Evolutionary conservation across 2,888 invertebrate species (phyloP), one percentile per base, ranked within the genome.

Genomic region (Xanthia togata): DNA sequence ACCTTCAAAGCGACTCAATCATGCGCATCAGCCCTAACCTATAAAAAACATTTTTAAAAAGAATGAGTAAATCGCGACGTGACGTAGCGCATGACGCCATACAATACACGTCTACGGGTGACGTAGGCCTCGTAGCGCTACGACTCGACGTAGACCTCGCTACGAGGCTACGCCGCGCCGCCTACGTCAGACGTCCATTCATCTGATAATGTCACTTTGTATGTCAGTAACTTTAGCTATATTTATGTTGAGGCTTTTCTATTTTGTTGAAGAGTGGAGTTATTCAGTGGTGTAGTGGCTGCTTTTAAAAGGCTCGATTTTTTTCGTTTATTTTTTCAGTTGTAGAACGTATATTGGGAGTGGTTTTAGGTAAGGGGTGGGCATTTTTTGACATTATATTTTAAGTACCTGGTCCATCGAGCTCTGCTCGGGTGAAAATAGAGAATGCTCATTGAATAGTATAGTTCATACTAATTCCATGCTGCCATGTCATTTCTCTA

Each of bases 131-230:
- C 88, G 88, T 87, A 87, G 81, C 85, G 78, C 80, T 84, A 86
- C 88, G 74, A 68, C 73, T 71, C 78, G 76, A 41, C 87, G 87
- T 85, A 89, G 84, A n/a, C 75, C 69, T 68, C 73, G 78, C 81
- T 84, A 85, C 82, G 79, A 82, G 87, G 88, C 84, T 88, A 88
- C 88, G 83, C 73, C 83, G 84, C 88, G 79, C 73, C 82, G 86
- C 81, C 87, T 88, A 87, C 88, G 88, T 84, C 87, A 88, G 50
- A 60, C 59, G 59, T 76, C 79, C 84, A 87, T 88, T 86, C 80
- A 81, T 76, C 78, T 78, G 82, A 84, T 89, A 88, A 87, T 88
- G 88, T 88, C 89, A 81, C 78, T 77, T 82, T 73, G 77, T 79
- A 47, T 78, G 79, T 83, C 83, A 79, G 57, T 64, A 73, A 87